Evolutionary conservation across 2,797 vertebrate species (phyloP).

Genomic region (Scolopax rusticola): DNA sequence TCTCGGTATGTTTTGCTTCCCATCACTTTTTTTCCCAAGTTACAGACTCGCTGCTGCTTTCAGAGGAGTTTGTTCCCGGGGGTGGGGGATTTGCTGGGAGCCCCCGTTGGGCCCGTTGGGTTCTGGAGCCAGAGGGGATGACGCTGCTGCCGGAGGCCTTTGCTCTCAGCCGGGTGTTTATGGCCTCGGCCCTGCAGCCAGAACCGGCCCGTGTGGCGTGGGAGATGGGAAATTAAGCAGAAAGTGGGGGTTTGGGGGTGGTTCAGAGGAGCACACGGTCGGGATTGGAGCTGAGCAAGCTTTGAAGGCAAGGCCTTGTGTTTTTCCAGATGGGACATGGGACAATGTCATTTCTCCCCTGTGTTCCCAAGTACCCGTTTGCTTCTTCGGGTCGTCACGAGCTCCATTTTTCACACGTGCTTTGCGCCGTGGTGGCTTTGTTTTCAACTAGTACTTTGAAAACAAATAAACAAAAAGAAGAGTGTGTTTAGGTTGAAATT

Average conservation of each 20-base stretch:
- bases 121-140: rapidly evolving
- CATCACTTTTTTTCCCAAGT: background rate
- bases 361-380: background rate
- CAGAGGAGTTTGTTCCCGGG: background rate
- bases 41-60: background rate
- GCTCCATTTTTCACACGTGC: background rate
- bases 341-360: rapidly evolving
- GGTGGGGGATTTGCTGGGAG: background rate
- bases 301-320: background rate
- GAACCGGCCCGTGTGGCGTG: rapidly evolving
- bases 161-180: background rate
- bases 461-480: background rate
- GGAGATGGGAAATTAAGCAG: background rate
- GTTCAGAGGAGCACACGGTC: background rate
- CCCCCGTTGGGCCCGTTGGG: background rate
- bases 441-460: background rate
- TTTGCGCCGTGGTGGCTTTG: background rate
- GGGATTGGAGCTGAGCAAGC: rapidly evolving
- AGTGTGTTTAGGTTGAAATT: background rate
- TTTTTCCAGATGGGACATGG: background rate
- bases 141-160: background rate
- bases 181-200: background rate
- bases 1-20: background rate
- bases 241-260: rapidly evolving
- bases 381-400: background rate